phyloP scores from a whole-genome alignment of 1,140 invertebrate genomes.

The Drosophila obscura region DNA sequence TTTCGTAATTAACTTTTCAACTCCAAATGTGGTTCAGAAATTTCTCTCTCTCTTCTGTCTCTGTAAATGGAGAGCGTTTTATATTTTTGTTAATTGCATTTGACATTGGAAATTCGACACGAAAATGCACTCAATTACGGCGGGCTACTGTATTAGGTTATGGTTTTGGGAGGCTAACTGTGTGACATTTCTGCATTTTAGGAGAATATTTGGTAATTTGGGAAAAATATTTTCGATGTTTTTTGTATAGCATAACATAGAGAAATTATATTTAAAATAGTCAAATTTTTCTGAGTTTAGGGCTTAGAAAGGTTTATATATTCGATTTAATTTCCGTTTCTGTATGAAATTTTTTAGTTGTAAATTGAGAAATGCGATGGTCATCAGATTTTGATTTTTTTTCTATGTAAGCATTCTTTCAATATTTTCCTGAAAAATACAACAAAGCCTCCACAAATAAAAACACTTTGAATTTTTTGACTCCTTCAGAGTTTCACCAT shows the following conservation, averaged over 20 bases:
- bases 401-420: neutral
- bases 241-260: too few relatives aligned
- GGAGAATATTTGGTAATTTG: neutral
- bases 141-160: neutral
- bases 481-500: slow-evolving; percentile 61
- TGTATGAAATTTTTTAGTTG: too few relatives aligned
- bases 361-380: too few relatives aligned
- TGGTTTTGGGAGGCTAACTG: slow-evolving; percentile 42
- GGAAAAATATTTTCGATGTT: too few relatives aligned
- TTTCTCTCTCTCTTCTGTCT: neutral
- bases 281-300: neutral
- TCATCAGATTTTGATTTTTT: neutral
- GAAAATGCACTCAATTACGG: slow-evolving; percentile 50
- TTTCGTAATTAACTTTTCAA: slow-evolving; percentile 53
- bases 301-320: too few relatives aligned
- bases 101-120: slow-evolving; percentile 27
- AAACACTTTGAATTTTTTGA: slow-evolving; percentile 25
- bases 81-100: slow-evolving; percentile 37
- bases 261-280: neutral
- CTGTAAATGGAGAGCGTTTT: slow-evolving; percentile 17
- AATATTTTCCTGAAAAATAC: neutral
- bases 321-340: too few relatives aligned
- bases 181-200: slow-evolving; percentile 7
- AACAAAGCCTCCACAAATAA: neutral
- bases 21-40: slow-evolving; percentile 14